Conservation (phyloP, 2,888 invertebrate genomes). For the Eristalis pertinax region DNA sequence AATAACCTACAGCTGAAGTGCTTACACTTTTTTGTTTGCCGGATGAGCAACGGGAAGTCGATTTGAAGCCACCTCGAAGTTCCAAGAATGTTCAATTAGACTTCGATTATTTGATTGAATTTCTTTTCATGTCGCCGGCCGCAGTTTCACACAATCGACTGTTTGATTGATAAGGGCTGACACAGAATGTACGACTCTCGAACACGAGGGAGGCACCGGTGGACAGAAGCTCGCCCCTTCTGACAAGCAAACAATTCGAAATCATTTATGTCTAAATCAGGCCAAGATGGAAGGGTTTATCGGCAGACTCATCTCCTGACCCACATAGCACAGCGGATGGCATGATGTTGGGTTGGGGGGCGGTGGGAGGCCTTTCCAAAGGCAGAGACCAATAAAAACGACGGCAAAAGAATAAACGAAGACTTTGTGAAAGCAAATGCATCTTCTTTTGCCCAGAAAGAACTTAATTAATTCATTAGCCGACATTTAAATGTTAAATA, state of each 20-base stretch:
- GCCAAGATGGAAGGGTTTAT: background rate
- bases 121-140: too few relatives aligned
- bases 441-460: background rate
- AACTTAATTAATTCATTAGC: slow-evolving; percentile 20
- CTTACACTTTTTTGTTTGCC: slow-evolving; percentile 39
- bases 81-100: too few relatives aligned
- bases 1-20: slow-evolving; percentile 27
- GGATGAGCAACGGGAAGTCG: background rate
- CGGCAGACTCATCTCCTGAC: slow-evolving; percentile 1
- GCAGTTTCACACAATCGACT: too few relatives aligned
- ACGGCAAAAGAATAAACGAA: background rate
- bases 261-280: background rate
- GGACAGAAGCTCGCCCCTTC: background rate
- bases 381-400: background rate
- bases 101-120: too few relatives aligned
- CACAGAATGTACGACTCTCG: slow-evolving; percentile 7
- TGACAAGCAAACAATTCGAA: background rate
- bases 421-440: background rate
- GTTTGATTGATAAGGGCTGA: background rate
- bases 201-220: background rate
- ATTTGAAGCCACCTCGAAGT: too few relatives aligned
- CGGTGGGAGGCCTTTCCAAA: background rate
- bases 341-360: too few relatives aligned
- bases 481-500: slow-evolving; percentile 20
- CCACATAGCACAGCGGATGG: background rate